Percentiles rank a stretch among this genome's conserved stretches.
These are phyloP conservation scores for Cynoglossus semilaevis DNA, from an alignment of 2,113 vertebrate genomes.

Conservation along the genomic window DNA sequence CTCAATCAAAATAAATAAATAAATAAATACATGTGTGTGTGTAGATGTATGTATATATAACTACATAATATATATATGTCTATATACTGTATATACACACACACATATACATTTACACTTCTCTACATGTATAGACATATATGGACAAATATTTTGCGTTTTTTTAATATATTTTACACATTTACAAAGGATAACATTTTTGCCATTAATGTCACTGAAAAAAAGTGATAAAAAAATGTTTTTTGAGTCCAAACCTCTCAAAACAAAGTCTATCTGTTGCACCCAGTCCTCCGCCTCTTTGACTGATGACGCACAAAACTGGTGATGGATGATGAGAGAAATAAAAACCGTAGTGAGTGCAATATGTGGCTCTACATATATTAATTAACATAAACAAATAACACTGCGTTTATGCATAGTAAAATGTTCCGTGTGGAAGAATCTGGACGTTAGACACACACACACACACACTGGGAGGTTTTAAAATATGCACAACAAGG, in stretches of 20 bases:
- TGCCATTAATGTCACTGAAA: too few species aligned
- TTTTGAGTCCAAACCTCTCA: conserved; percentile 81
- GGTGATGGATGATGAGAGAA: conserved; percentile 39
- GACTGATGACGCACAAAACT: conserved; percentile 91
- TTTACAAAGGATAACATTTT: too few species aligned
- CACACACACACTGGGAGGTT: conserved; percentile 46
- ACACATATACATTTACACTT: too few species aligned
- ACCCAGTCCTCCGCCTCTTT: conserved; percentile 96
- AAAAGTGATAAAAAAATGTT: too few species aligned
- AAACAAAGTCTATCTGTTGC: conserved; percentile 87
- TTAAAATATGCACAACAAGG: conserved; percentile 43
- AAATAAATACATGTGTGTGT: too few species aligned
- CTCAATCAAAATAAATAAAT: too few species aligned
- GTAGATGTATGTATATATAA: too few species aligned
- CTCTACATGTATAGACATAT: too few species aligned
- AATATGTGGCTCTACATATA: conserved; percentile 47
- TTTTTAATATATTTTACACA: too few species aligned
- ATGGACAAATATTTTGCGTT: too few species aligned
- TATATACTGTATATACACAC: too few species aligned
- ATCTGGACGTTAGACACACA: conserved; percentile 44
- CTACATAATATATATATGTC: too few species aligned
- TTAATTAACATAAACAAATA: conserved; percentile 70
- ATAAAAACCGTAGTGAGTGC: conserved; percentile 47
- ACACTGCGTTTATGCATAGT: conserved; percentile 55
- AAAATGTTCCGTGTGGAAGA: conserved; percentile 56